Conservation (phyloP, 2,113 vertebrate species). For the Telmatochromis brachygnathus region DNA sequence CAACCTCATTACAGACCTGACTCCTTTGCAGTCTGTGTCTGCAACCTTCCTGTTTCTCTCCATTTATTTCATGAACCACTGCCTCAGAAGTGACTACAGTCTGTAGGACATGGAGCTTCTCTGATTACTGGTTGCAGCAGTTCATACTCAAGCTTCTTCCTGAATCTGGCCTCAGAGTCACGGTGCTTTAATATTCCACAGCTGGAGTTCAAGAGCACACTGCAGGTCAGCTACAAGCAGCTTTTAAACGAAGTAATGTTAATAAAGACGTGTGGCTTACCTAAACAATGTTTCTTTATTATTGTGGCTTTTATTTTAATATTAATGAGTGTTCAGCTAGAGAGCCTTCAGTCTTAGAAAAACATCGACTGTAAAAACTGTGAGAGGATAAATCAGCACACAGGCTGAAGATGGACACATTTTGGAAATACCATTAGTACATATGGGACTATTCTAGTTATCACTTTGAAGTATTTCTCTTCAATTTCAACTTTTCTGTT, state of each 20-base stretch:
- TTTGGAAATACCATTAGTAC: not conserved
- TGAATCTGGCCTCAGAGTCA: not conserved
- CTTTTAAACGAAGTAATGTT: not conserved
- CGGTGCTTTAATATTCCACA: not conserved
- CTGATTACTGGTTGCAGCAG: not conserved
- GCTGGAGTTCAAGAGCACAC: not conserved
- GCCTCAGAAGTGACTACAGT: not conserved
- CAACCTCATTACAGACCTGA: not conserved
- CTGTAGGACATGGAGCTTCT: not conserved
- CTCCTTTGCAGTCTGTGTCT: not conserved
- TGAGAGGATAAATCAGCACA: not conserved
- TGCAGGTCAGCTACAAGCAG: not conserved
- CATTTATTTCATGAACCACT: not conserved
- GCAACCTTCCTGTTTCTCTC: not conserved
- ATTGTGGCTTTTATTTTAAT: not conserved
- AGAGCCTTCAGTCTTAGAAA: not conserved
- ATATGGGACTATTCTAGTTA: not conserved
- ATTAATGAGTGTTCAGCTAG: not conserved
- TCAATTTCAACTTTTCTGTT: not conserved
- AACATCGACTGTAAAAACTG: not conserved
- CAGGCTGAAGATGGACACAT: not conserved
- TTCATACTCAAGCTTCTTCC: not conserved
- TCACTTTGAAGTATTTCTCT: not conserved
- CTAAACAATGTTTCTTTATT: not conserved
- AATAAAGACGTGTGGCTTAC: not conserved